phyloP scores from a whole-genome alignment of 2,113 vertebrate species.

The Illadopsis cleaveri region DNA sequence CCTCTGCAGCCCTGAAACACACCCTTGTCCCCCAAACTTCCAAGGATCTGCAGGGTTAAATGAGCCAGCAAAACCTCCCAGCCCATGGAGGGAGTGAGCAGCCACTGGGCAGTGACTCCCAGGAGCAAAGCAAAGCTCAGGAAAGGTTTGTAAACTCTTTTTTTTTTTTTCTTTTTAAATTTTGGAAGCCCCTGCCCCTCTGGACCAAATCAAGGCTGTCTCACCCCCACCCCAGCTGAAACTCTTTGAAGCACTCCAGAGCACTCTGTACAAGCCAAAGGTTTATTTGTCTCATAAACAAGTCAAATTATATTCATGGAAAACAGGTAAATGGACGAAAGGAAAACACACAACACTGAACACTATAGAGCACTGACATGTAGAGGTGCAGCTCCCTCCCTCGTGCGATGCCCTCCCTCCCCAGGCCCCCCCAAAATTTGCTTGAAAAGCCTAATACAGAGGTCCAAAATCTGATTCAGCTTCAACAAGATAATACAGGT shows the following conservation, averaged over 20 bases:
- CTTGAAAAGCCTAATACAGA: constrained; percentile 66
- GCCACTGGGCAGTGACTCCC: background rate
- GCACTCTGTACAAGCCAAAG: constrained; percentile 67
- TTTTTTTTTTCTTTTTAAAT: background rate
- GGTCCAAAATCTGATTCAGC: constrained; percentile 62
- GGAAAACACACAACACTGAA: constrained; percentile 73
- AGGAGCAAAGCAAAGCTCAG: background rate
- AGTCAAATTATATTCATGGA: constrained; percentile 79
- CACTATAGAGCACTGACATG: constrained; percentile 72
- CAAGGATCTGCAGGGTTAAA: background rate
- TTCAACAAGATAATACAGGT: constrained; percentile 63
- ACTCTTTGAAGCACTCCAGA: background rate
- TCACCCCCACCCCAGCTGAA: background rate
- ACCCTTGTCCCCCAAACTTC: background rate
- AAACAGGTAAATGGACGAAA: constrained; percentile 79
- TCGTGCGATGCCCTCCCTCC: constrained; percentile 40
- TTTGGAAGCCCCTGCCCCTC: background rate
- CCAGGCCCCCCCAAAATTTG: constrained; percentile 19
- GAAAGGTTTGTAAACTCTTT: background rate
- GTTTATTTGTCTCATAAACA: constrained; percentile 80
- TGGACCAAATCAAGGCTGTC: background rate
- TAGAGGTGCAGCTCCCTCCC: constrained; percentile 73
- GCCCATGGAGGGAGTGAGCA: background rate
- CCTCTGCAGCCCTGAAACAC: background rate
- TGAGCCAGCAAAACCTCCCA: background rate